Percentiles rank a stretch among this genome's conserved stretches.
Conservation (phyloP, 1,140 invertebrate genomes). For the Coptotermes formosanus region DNA sequence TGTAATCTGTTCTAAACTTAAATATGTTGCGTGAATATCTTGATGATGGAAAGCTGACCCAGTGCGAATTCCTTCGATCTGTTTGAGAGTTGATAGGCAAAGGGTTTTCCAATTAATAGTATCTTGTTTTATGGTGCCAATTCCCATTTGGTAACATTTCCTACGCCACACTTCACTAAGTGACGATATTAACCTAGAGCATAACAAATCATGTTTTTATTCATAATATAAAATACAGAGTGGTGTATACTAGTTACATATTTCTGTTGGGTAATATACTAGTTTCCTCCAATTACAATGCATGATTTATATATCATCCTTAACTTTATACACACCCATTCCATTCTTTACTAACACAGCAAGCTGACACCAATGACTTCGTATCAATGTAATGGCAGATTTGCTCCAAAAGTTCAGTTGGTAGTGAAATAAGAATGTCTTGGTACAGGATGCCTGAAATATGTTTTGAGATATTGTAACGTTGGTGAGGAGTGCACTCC, state of each 20-base stretch:
- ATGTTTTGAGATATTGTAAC: background rate
- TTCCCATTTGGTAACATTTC: constrained; percentile 5
- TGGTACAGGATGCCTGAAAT: background rate
- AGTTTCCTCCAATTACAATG: too few relatives aligned
- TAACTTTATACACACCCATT: background rate
- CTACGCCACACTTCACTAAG: background rate
- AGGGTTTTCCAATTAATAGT: background rate
- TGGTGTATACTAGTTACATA: too few relatives aligned
- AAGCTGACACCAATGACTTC: background rate
- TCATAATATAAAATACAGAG: too few relatives aligned
- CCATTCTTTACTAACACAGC: constrained; percentile 13
- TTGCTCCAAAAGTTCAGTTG: background rate
- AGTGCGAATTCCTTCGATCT: background rate
- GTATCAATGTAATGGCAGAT: background rate
- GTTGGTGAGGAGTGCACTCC: background rate
- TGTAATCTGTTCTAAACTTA: constrained; percentile 11
- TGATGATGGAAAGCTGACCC: constrained; percentile 3
- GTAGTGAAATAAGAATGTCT: constrained; percentile 5
- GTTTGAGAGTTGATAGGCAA: background rate
- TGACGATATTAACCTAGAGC: background rate
- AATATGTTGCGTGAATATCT: background rate
- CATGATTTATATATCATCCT: too few relatives aligned
- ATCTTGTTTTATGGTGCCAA: background rate
- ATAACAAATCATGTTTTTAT: background rate
- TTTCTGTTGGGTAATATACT: too few relatives aligned